Percentiles rank a stretch among this genome's conserved stretches.
Conservation (phyloP, 2,113 vertebrate genomes). For the Gasterosteus nipponicus region DNA sequence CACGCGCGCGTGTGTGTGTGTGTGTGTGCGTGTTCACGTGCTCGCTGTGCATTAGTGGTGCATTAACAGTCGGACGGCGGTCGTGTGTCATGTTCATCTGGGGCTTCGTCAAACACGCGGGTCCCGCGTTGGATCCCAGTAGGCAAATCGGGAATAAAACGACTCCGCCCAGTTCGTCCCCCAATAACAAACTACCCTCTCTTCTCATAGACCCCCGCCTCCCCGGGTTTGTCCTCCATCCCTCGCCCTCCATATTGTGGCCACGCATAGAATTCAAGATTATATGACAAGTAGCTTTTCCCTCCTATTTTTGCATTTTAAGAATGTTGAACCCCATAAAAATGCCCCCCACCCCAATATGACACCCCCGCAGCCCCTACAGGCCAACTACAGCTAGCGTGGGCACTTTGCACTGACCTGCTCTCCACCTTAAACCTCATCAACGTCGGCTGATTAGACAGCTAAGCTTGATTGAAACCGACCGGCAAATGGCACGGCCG, state of each 20-base stretch:
- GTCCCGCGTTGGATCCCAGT: conserved; percentile 79
- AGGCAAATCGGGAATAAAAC: conserved; percentile 74
- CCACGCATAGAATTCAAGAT: conserved; percentile 5
- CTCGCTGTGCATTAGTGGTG: conserved; percentile 27
- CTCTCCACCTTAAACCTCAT: conserved; percentile 34
- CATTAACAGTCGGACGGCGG: conserved; percentile 11
- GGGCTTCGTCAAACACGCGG: conserved; percentile 77
- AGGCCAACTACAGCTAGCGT: conserved; percentile 28
- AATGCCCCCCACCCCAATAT: no score
- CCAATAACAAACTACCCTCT: no score
- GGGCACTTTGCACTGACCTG: conserved; percentile 26
- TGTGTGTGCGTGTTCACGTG: conserved; percentile 32
- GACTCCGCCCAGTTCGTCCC: conserved; percentile 11
- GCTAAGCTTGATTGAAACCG: conserved; percentile 63
- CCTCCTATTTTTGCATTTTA: no score
- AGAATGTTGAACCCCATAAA: no score
- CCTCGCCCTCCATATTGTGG: neutral
- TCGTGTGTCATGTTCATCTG: conserved; percentile 67
- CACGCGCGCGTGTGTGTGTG: conserved; percentile 45
- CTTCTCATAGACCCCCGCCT: no score
- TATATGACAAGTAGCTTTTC: neutral
- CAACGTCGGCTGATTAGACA: conserved; percentile 57
- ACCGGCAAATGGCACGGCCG: no score
- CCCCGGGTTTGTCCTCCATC: neutral
- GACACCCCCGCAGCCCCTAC: conserved; percentile 7